These are phyloP conservation scores for Allygus modestus DNA, from an alignment of 2,888 invertebrate species.

Conservation along the genomic window DNA sequence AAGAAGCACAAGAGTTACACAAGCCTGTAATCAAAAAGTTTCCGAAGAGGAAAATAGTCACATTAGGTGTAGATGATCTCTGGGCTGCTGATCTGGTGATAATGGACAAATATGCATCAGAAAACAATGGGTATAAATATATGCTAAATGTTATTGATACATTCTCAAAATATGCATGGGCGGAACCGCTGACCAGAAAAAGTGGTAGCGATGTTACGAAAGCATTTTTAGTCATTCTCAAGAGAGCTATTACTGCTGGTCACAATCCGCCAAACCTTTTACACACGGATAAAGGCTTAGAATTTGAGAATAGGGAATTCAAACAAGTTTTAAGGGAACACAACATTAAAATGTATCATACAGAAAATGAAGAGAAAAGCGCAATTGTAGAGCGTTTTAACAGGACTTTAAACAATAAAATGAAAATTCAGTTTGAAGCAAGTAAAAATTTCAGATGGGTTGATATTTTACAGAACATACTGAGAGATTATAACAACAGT, in stretches of 20 bases:
- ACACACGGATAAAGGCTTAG: constrained; percentile 46
- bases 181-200: constrained; percentile 59
- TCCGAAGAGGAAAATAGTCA: constrained; percentile 52
- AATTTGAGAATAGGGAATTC: constrained; percentile 49
- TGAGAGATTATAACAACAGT: constrained; percentile 18
- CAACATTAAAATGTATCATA: constrained; percentile 46
- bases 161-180: constrained; percentile 49
- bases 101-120: constrained; percentile 50
- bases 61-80: constrained; percentile 59
- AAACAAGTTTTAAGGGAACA: background rate
- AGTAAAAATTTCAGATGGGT: constrained; percentile 46
- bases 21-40: constrained; percentile 49
- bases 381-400: constrained; percentile 50
- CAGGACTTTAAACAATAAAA: constrained; percentile 38
- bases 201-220: constrained; percentile 27
- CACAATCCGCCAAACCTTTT: constrained; percentile 34
- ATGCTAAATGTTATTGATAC: constrained; percentile 60
- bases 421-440: constrained; percentile 45
- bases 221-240: constrained; percentile 49
- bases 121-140: constrained; percentile 62
- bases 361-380: constrained; percentile 55
- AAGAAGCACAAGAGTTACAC: constrained; percentile 26
- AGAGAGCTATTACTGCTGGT: background rate
- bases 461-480: constrained; percentile 14
- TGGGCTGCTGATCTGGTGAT: constrained; percentile 62